Percentiles rank a stretch among this genome's conserved stretches.
phyloP scores from a whole-genome alignment of 2,888 invertebrate species.

The Unio delphinus region DNA sequence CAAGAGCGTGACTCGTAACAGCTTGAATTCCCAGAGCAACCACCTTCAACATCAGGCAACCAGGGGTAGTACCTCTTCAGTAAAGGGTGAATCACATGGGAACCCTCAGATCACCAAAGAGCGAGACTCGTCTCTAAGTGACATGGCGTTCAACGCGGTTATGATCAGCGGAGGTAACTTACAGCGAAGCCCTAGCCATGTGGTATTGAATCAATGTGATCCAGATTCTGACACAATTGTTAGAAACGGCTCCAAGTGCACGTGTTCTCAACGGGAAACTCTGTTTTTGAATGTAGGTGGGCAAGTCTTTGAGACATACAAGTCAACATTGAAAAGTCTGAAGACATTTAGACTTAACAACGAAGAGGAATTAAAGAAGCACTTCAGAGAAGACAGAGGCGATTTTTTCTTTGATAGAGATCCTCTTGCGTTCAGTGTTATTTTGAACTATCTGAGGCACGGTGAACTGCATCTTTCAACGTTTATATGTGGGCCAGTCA shows the following conservation, averaged over 20 bases:
- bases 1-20: no score
- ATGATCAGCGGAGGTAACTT: slow-evolving; percentile 32
- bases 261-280: slow-evolving; percentile 44
- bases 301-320: slow-evolving; percentile 58
- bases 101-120: no score
- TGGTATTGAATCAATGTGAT: slow-evolving; percentile 15
- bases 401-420: slow-evolving; percentile 67
- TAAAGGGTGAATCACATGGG: no score
- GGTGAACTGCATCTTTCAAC: slow-evolving; percentile 66
- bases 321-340: slow-evolving; percentile 51
- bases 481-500: slow-evolving; percentile 63
- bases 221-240: slow-evolving; percentile 20
- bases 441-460: slow-evolving; percentile 63
- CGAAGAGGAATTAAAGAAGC: slow-evolving; percentile 50
- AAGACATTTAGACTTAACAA: slow-evolving; percentile 50
- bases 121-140: background rate
- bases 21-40: no score
- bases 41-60: no score
- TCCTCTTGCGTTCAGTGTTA: slow-evolving; percentile 60
- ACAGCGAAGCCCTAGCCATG: slow-evolving; percentile 12
- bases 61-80: no score
- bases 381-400: slow-evolving; percentile 49
- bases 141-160: slow-evolving; percentile 46
- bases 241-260: slow-evolving; percentile 18
- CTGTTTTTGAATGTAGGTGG: slow-evolving; percentile 62